Percentiles rank a stretch among this genome's conserved stretches.
phyloP scores from a whole-genome alignment of 2,797 vertebrate genomes.

The Delichon dasypus region DNA sequence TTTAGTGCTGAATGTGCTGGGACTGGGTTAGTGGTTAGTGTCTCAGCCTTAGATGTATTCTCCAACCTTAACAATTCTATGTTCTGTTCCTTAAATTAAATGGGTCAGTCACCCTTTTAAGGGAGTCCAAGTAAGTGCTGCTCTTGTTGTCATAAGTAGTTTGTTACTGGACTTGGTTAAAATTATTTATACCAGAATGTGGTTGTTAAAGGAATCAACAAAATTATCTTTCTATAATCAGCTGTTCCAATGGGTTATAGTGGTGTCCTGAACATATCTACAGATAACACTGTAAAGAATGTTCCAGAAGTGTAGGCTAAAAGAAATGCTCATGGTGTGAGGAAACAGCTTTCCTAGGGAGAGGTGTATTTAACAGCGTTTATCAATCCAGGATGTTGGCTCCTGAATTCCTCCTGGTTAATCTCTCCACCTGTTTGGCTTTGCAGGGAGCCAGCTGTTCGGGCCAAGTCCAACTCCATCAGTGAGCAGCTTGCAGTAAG shows the following conservation, averaged over 20 bases:
- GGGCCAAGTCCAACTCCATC: slow-evolving; percentile 89
- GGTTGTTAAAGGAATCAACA: background rate
- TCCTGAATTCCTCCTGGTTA: background rate
- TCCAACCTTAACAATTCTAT: background rate
- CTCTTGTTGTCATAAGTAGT: background rate
- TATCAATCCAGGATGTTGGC: background rate
- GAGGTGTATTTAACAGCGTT: background rate
- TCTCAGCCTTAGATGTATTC: background rate
- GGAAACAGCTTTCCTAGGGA: background rate
- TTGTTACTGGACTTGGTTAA: background rate
- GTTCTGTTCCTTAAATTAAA: background rate
- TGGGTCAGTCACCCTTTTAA: background rate
- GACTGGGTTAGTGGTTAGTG: background rate
- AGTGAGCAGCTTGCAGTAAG: slow-evolving; percentile 88
- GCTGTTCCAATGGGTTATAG: background rate
- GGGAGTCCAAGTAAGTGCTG: background rate
- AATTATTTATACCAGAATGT: background rate
- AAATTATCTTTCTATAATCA: background rate
- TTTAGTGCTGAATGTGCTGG: background rate
- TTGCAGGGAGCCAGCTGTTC: slow-evolving; percentile 85
- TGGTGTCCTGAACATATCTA: background rate
- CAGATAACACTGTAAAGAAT: background rate
- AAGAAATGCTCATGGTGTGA: background rate
- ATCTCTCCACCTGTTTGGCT: background rate
- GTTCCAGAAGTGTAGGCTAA: background rate